Evolutionary conservation across 2,113 vertebrate genomes (phyloP).

Genomic region (Pseudorectes ferrugineus): DNA sequence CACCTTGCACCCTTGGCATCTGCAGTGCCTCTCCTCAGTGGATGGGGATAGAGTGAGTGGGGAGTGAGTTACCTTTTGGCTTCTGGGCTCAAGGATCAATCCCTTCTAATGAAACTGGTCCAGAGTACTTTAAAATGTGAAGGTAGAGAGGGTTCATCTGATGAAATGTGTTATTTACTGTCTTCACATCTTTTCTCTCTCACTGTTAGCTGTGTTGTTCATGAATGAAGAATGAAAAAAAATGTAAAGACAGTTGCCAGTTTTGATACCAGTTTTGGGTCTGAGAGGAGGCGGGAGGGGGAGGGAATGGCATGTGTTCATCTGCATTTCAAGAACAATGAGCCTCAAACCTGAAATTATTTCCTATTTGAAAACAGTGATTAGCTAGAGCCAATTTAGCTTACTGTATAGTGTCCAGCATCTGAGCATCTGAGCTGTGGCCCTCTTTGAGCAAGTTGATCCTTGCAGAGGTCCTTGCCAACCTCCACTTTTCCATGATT

Average conservation of each 20-base stretch:
- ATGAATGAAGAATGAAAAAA: constrained; percentile 17
- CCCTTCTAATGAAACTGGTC: not conserved
- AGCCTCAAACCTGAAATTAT: not conserved
- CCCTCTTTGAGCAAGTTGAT: not conserved
- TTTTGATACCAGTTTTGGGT: constrained; percentile 12
- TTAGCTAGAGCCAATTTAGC: not conserved
- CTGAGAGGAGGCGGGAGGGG: not conserved
- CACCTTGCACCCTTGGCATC: not conserved
- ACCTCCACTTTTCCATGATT: not conserved
- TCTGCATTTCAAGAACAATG: constrained; percentile 22
- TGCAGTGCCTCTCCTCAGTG: not conserved
- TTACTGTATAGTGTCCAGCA: not conserved
- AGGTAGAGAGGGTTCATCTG: not conserved
- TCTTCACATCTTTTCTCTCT: not conserved
- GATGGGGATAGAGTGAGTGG: not conserved
- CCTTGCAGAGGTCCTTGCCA: not conserved
- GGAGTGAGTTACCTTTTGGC: not conserved
- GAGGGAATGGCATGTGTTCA: constrained; percentile 9
- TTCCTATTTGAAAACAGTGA: constrained; percentile 22
- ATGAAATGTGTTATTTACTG: not conserved
- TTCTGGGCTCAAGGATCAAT: not conserved
- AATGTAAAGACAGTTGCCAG: not conserved
- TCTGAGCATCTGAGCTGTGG: not conserved
- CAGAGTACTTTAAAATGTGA: not conserved
- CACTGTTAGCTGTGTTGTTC: not conserved